Evolutionary conservation across 2,888 invertebrate species (phyloP).

Genomic region (Salpingus planirostris): DNA sequence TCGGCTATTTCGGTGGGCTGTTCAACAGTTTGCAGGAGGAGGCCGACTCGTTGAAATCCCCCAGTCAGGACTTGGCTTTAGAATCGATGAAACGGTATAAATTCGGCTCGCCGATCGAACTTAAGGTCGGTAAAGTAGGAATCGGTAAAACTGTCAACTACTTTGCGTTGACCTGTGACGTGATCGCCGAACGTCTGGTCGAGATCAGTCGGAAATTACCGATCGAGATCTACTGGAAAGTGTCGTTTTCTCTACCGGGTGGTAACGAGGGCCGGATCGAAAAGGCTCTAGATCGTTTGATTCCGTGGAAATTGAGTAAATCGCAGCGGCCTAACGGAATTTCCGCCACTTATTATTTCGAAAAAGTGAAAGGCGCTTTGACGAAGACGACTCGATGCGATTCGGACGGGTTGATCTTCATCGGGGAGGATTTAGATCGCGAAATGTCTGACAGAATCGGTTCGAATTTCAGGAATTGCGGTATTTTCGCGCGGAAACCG

Average conservation of each 20-base stretch:
- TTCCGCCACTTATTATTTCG: slow-evolving; percentile 33
- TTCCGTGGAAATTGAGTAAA: slow-evolving; percentile 33
- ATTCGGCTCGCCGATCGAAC: slow-evolving; percentile 33
- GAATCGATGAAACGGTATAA: slow-evolving; percentile 45
- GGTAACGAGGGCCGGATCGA: slow-evolving; percentile 23
- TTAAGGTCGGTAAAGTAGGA: slow-evolving; percentile 23
- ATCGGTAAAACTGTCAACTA: too few relatives aligned
- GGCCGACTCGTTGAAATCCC: slow-evolving; percentile 40
- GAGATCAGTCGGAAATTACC: slow-evolving; percentile 22
- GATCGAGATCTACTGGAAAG: slow-evolving; percentile 50
- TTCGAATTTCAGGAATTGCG: slow-evolving; percentile 23
- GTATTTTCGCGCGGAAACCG: slow-evolving; percentile 31
- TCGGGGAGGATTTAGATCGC: slow-evolving; percentile 28
- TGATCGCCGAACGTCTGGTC: slow-evolving; percentile 24
- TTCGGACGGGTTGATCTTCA: slow-evolving; percentile 34
- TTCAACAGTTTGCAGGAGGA: slow-evolving; percentile 34
- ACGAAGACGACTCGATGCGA: slow-evolving; percentile 19
- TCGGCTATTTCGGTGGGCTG: slow-evolving; percentile 47
- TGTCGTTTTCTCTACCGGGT: slow-evolving; percentile 51
- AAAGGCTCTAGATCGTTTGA: slow-evolving; percentile 20
- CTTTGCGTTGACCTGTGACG: slow-evolving; percentile 26
- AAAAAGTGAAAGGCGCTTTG: slow-evolving; percentile 27
- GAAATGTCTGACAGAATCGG: slow-evolving; percentile 25
- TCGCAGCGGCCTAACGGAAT: slow-evolving; percentile 25
- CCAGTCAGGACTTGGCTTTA: slow-evolving; percentile 42